These are phyloP conservation scores for Magallana gigas DNA, from an alignment of 1,140 invertebrate species.

Conservation along the genomic window DNA sequence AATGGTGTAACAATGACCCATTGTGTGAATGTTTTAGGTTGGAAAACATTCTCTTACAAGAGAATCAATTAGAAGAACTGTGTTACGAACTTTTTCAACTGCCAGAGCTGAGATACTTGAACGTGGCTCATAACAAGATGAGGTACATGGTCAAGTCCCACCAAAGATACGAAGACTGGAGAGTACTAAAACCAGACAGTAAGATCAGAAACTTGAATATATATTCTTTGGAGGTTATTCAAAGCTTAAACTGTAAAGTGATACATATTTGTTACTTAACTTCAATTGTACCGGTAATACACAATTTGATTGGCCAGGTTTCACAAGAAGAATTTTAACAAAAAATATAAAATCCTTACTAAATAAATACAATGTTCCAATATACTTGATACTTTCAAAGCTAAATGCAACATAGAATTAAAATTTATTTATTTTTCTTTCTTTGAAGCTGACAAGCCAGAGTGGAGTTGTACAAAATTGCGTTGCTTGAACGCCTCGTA, in stretches of 20 bases:
- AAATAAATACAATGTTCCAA: too few species aligned
- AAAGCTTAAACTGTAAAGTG: too few species aligned
- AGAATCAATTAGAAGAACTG: conserved; percentile 62
- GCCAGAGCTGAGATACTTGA: conserved; percentile 51
- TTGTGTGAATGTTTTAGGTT: conserved; percentile 59
- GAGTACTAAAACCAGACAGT: neutral
- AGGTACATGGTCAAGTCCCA: conserved; percentile 56
- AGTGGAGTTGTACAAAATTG: conserved; percentile 60
- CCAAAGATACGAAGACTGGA: conserved; percentile 45
- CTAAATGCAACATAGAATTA: too few species aligned
- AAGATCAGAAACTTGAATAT: neutral
- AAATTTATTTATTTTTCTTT: neutral
- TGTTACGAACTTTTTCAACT: conserved; percentile 67
- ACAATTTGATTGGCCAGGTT: too few species aligned
- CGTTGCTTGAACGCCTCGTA: conserved; percentile 64
- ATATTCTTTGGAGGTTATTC: too few species aligned
- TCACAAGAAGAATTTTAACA: too few species aligned
- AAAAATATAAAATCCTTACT: too few species aligned
- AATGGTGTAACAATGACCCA: too few species aligned
- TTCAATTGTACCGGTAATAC: too few species aligned
- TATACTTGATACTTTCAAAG: too few species aligned
- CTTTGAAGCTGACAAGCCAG: conserved; percentile 21
- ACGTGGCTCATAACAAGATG: conserved; percentile 65
- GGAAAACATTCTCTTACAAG: conserved; percentile 59
- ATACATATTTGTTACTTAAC: too few species aligned